These are phyloP conservation scores for Aurelia aurita DNA, from an alignment of 30 jellyfish, hydroid and myxozoan species.

Conservation along the genomic window DNA sequence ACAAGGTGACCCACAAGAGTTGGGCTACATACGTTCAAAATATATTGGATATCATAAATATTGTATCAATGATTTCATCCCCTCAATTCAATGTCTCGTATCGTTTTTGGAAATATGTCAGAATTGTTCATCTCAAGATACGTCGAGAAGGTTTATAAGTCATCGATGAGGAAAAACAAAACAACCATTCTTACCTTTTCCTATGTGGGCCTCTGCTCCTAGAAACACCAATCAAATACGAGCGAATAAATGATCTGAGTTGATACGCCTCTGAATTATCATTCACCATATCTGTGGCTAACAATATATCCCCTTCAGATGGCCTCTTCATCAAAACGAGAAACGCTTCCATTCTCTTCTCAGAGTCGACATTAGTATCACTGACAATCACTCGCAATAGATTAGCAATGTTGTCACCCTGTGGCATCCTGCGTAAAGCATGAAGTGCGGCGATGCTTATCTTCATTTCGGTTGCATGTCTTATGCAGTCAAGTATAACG, in stretches of 20 bases:
- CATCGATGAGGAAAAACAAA: no score
- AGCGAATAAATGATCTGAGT: conserved; percentile 76
- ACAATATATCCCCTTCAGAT: conserved; percentile 56
- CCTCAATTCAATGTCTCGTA: no score
- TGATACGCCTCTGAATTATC: conserved; percentile 88
- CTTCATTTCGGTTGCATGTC: conserved; percentile 78
- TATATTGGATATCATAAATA: no score
- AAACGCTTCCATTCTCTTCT: conserved; percentile 84
- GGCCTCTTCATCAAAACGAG: conserved; percentile 86
- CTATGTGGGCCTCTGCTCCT: conserved; percentile 69
- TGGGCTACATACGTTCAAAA: no score
- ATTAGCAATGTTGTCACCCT: conserved; percentile 32
- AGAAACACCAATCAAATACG: conserved; percentile 63
- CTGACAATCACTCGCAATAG: conserved; percentile 54
- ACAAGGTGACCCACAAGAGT: no score
- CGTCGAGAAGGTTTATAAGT: no score
- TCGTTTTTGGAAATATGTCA: no score
- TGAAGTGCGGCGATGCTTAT: conserved; percentile 94
- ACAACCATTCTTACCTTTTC: conserved; percentile 50
- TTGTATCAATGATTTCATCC: no score
- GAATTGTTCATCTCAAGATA: no score
- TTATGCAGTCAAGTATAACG: conserved; percentile 82
- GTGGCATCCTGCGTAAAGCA: conserved; percentile 82
- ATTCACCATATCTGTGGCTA: conserved; percentile 88
- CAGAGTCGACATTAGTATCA: conserved; percentile 86